These are phyloP conservation scores for Schizopygopsis pylzovi DNA, from an alignment of 2,797 vertebrate species.

Conservation along the genomic window DNA sequence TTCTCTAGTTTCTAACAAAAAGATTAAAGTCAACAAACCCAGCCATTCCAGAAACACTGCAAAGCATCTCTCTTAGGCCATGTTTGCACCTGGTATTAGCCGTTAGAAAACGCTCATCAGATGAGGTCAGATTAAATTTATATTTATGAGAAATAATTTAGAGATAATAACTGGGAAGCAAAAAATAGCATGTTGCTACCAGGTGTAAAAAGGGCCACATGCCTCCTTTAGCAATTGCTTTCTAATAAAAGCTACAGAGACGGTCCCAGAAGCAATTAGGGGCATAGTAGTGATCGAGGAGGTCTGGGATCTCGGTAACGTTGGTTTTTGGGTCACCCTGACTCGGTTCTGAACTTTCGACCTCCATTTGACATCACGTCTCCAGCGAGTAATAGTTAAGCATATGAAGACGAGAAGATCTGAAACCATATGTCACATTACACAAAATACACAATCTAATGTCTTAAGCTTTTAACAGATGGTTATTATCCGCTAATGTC, in stretches of 20 bases:
- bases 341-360: slow-evolving; percentile 38
- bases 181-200: slow-evolving; percentile 10
- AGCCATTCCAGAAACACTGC: neutral
- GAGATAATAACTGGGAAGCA: neutral
- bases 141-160: neutral
- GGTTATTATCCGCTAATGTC: slow-evolving; percentile 32
- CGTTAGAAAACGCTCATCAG: neutral
- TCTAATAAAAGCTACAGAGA: slow-evolving; percentile 39
- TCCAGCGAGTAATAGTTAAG: neutral
- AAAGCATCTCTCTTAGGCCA: neutral
- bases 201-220: slow-evolving; percentile 15
- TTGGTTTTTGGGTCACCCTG: slow-evolving; percentile 43
- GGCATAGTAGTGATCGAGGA: slow-evolving; percentile 34
- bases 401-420: neutral
- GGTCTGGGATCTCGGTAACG: slow-evolving; percentile 19
- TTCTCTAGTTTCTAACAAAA: neutral
- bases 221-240: slow-evolving; percentile 24
- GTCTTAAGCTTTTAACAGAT: slow-evolving; percentile 33
- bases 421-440: slow-evolving; percentile 32
- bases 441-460: neutral
- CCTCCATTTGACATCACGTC: slow-evolving; percentile 5
- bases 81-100: neutral
- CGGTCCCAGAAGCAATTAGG: slow-evolving; percentile 48
- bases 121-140: neutral
- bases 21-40: neutral